A percentile compares a stretch with the other conserved stretches of the same genome.
phyloP scores from a whole-genome alignment of 2,888 invertebrate species.

The Caenorhabditis doughertyi region DNA sequence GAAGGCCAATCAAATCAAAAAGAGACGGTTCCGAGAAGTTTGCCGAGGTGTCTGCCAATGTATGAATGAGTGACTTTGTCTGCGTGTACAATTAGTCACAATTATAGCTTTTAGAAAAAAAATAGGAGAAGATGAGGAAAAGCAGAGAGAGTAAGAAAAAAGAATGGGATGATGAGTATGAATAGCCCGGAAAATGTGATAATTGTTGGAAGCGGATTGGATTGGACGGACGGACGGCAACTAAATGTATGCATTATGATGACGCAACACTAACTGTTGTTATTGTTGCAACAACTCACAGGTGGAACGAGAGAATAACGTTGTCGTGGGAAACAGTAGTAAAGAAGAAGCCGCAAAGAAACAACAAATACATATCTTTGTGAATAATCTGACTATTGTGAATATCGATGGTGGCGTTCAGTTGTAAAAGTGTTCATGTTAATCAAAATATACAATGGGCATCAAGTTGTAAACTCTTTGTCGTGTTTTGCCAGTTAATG shows the following conservation, averaged over 20 bases:
- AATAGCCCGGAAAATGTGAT: constrained; percentile 65
- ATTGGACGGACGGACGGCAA: constrained; percentile 46
- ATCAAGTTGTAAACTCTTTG: constrained; percentile 1
- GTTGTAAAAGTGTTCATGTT: constrained; percentile 33
- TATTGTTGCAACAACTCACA: constrained; percentile 46
- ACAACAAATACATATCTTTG: constrained; percentile 4
- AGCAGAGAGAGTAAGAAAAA: constrained; percentile 10
- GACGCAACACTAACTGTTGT: constrained; percentile 52
- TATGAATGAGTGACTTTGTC: constrained; percentile 34
- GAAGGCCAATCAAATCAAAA: constrained; percentile 28
- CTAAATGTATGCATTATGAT: constrained; percentile 63
- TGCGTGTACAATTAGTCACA: constrained; percentile 62
- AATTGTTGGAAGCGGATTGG: constrained; percentile 57
- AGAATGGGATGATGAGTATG: constrained; percentile 49
- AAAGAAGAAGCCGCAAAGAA: background rate
- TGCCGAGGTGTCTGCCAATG: constrained; percentile 44
- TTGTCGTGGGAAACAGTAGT: background rate
- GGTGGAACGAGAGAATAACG: constrained; percentile 34
- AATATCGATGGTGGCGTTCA: constrained; percentile 16
- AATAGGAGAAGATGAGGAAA: constrained; percentile 9
- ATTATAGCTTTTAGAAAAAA: constrained; percentile 57
- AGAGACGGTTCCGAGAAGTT: constrained; percentile 58
- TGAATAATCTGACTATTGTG: constrained; percentile 26
- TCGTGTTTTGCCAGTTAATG: background rate
- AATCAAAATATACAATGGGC: constrained; percentile 7